phyloP scores from a whole-genome alignment of 2,888 invertebrate genomes.

The Gari tellinella region DNA sequence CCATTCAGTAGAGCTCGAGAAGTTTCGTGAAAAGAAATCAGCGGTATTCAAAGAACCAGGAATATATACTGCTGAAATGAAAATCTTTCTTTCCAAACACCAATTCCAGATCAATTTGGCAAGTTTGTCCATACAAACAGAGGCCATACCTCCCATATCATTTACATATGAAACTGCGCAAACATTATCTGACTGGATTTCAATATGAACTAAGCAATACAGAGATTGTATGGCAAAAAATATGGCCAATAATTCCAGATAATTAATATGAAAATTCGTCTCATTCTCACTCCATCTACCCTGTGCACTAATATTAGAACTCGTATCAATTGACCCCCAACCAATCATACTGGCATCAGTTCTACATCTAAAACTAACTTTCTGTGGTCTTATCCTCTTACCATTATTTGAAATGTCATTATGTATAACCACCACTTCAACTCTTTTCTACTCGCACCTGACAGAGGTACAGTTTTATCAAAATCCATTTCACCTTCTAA shows the following conservation, averaged over 20 bases:
- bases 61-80: too few relatives aligned
- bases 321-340: conserved; percentile 1
- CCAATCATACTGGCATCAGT: background rate
- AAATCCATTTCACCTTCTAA: conserved; percentile 18
- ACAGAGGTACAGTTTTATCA: background rate
- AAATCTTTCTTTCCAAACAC: conserved; percentile 11
- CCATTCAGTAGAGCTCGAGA: conserved; percentile 49
- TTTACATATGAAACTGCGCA: background rate
- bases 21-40: conserved; percentile 44
- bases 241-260: conserved; percentile 1
- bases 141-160: conserved; percentile 13
- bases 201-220: background rate
- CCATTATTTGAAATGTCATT: conserved; percentile 5
- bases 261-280: background rate
- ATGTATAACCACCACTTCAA: conserved; percentile 28
- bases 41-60: conserved; percentile 29
- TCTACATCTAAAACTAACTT: background rate
- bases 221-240: background rate
- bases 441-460: conserved; percentile 7
- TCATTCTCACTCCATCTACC: background rate
- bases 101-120: conserved; percentile 8
- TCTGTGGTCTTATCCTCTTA: background rate
- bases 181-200: conserved; percentile 10
- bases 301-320: background rate
- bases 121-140: background rate